A percentile compares a stretch with the other conserved stretches of the same genome.
These are phyloP conservation scores for Tichodroma muraria DNA, from an alignment of 2,113 vertebrate species.

Conservation along the genomic window DNA sequence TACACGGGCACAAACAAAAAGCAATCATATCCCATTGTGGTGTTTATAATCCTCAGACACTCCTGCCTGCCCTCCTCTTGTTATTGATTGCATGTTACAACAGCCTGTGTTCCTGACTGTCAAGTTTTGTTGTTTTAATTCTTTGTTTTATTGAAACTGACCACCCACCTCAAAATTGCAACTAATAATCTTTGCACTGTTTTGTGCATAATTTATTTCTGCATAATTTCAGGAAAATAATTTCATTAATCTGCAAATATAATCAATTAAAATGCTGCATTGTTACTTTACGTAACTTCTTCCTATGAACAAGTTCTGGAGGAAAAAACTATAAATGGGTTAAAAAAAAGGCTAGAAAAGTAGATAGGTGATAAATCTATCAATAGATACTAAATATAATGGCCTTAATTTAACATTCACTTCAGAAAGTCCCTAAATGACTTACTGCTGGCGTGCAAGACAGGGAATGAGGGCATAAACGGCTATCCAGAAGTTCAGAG, in stretches of 20 bases:
- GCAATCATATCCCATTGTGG: background rate
- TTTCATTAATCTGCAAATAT: background rate
- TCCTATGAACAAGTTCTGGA: background rate
- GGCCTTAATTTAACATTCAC: background rate
- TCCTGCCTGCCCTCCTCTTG: background rate
- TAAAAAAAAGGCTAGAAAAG: background rate
- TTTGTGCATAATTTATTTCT: background rate
- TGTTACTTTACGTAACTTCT: background rate
- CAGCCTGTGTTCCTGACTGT: background rate
- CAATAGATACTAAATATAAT: conserved; percentile 10
- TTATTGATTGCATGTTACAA: background rate
- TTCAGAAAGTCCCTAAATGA: background rate
- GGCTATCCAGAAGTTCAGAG: background rate
- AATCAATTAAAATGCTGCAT: background rate
- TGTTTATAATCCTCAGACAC: background rate
- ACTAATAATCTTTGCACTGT: background rate
- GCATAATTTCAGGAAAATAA: background rate
- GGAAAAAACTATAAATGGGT: background rate
- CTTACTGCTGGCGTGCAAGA: background rate
- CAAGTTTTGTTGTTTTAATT: background rate
- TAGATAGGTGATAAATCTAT: background rate
- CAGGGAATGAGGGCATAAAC: background rate
- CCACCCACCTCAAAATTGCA: background rate
- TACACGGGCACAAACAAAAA: background rate
- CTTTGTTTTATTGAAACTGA: background rate